Conservation (phyloP, 2,888 invertebrate genomes). For the Polyommatus iphigenia region DNA sequence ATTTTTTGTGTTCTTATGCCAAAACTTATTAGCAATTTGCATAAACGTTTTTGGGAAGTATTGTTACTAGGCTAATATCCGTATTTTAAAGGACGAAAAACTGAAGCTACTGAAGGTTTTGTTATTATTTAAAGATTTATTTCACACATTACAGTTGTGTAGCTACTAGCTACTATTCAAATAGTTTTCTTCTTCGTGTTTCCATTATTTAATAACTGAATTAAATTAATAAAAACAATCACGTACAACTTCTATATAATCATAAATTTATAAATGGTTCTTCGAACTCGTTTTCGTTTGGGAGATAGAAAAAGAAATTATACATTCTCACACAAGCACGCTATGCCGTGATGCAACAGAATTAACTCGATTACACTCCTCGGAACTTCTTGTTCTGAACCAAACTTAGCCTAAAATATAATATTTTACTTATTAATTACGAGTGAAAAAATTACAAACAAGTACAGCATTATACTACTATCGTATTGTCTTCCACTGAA, state of each 20-base stretch:
- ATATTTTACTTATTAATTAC: neutral
- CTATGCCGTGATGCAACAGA: slow-evolving; percentile 46
- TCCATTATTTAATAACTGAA: neutral
- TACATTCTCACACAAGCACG: slow-evolving; percentile 41
- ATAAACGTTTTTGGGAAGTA: neutral
- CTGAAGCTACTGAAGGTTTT: neutral
- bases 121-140: no score
- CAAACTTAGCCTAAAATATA: neutral
- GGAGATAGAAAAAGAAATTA: slow-evolving; percentile 32
- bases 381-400: neutral
- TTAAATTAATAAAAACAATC: slow-evolving; percentile 2
- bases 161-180: no score
- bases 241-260: neutral
- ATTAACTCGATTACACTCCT: slow-evolving; percentile 37
- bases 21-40: neutral
- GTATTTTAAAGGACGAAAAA: neutral
- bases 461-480: no score
- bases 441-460: no score
- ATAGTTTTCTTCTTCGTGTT: neutral
- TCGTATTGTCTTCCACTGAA: no score
- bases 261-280: slow-evolving; percentile 26
- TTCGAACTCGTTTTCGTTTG: slow-evolving; percentile 30
- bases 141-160: no score
- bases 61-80: neutral
- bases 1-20: neutral